Percentiles rank a stretch among this genome's conserved stretches.
phyloP scores from a whole-genome alignment of 2,113 vertebrate species.

The Hyaena hyaena region DNA sequence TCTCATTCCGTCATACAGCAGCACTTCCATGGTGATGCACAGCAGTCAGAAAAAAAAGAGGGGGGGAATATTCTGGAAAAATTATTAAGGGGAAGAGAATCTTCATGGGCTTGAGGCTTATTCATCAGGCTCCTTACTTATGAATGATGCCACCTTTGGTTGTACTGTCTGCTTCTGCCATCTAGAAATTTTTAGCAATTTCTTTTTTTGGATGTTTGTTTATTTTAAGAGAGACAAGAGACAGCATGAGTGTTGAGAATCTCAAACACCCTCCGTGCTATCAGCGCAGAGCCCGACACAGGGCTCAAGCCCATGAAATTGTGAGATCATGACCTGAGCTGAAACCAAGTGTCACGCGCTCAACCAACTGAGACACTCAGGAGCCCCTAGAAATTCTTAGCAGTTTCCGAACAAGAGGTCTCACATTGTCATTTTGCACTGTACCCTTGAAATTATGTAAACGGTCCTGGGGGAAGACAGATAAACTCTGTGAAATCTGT shows the following conservation, averaged over 20 bases:
- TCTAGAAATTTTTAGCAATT: neutral
- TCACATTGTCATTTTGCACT: neutral
- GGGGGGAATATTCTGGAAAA: neutral
- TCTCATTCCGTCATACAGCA: neutral
- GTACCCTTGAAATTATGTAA: neutral
- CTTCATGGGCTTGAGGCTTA: rapidly evolving
- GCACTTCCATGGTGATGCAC: too few relatives aligned
- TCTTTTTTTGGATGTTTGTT: neutral
- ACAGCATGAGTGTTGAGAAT: too few relatives aligned
- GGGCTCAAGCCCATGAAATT: too few relatives aligned
- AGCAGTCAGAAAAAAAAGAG: neutral
- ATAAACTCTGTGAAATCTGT: neutral
- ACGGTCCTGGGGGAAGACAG: neutral
- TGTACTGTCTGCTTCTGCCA: neutral
- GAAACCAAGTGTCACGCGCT: too few relatives aligned
- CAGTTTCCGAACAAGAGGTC: neutral
- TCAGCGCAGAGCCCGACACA: too few relatives aligned
- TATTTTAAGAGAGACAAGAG: too few relatives aligned
- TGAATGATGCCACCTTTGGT: neutral
- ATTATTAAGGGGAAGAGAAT: neutral
- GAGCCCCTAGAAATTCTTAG: neutral
- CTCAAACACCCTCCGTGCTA: too few relatives aligned
- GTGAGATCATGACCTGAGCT: too few relatives aligned
- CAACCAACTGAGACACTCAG: too few relatives aligned
- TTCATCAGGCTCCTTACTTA: neutral